Percentiles rank a stretch among this genome's conserved stretches.
Evolutionary conservation across 2,888 invertebrate genomes (phyloP).

Genomic region (Tetropium fuscum): DNA sequence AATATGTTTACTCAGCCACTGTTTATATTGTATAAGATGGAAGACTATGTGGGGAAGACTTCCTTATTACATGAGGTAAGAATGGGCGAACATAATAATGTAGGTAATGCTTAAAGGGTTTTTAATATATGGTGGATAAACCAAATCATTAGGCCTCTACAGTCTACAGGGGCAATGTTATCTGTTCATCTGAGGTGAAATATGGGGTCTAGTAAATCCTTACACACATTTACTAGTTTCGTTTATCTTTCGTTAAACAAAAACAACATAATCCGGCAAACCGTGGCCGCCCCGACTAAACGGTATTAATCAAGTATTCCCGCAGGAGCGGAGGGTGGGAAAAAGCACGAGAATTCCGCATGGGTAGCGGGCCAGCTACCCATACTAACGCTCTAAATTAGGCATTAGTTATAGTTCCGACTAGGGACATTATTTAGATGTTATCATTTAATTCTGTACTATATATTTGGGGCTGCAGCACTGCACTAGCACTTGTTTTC

Average conservation of each 20-base stretch:
- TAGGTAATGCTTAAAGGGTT: too few relatives aligned
- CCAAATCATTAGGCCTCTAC: too few relatives aligned
- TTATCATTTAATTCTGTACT: slow-evolving; percentile 31
- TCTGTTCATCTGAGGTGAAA: slow-evolving; percentile 47
- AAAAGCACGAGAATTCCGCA: slow-evolving; percentile 39
- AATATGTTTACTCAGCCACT: too few relatives aligned
- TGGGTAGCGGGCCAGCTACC: slow-evolving; percentile 31
- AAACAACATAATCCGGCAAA: slow-evolving; percentile 58
- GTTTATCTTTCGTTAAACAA: slow-evolving; percentile 59
- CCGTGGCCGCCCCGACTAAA: slow-evolving; percentile 54
- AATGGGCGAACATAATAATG: too few relatives aligned
- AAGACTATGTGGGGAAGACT: too few relatives aligned
- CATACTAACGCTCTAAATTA: slow-evolving; percentile 50
- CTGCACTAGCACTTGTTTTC: too few relatives aligned
- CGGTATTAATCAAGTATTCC: slow-evolving; percentile 60
- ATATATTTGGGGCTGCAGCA: slow-evolving; percentile 2
- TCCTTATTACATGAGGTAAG: too few relatives aligned
- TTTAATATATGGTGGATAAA: too few relatives aligned
- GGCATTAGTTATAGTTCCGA: slow-evolving; percentile 48
- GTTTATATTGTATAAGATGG: too few relatives aligned
- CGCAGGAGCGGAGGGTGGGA: slow-evolving; percentile 38
- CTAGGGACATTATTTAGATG: slow-evolving; percentile 38
- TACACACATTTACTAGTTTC: slow-evolving; percentile 53
- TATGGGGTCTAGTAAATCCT: slow-evolving; percentile 50
- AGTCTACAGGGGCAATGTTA: too few relatives aligned